Evolutionary conservation across 53 echinoderm and acorn worm species (phyloP).

Genomic region (Holothuria leucospilota): DNA sequence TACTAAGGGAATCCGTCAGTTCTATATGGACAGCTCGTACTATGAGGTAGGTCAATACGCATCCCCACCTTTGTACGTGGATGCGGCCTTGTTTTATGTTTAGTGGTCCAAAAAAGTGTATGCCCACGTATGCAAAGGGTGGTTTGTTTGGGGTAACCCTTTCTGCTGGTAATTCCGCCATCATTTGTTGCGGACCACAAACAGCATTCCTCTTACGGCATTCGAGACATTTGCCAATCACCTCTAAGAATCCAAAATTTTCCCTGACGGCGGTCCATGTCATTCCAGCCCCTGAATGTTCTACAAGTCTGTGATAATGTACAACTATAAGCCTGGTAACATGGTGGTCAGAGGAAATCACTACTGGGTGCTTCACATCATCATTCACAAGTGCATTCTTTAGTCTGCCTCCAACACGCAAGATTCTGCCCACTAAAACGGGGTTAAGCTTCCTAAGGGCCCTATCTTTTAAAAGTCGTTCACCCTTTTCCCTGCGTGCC

Average conservation of each 20-base stretch:
- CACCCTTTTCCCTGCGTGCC: too few relatives aligned
- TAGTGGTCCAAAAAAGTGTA: constrained; percentile 65
- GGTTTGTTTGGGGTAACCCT: constrained; percentile 59
- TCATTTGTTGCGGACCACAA: constrained; percentile 1
- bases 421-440: not conserved
- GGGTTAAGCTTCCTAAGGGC: constrained; percentile 3
- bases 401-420: constrained; percentile 34
- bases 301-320: not conserved
- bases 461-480: too few relatives aligned
- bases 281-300: constrained; percentile 46
- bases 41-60: constrained; percentile 59
- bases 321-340: not conserved
- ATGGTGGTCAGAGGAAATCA: constrained; percentile 31
- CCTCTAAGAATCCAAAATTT: constrained; percentile 47
- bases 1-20: constrained; percentile 56
- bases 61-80: constrained; percentile 58
- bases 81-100: constrained; percentile 53
- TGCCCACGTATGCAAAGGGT: constrained; percentile 59
- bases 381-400: constrained; percentile 23
- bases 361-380: constrained; percentile 28
- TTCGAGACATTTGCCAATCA: constrained; percentile 37
- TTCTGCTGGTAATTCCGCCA: constrained; percentile 52
- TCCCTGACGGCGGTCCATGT: constrained; percentile 18
- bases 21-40: constrained; percentile 68
- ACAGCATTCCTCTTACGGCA: constrained; percentile 37